phyloP scores from a whole-genome alignment of 1,140 invertebrate genomes.

The Aphaenogaster rudis region DNA sequence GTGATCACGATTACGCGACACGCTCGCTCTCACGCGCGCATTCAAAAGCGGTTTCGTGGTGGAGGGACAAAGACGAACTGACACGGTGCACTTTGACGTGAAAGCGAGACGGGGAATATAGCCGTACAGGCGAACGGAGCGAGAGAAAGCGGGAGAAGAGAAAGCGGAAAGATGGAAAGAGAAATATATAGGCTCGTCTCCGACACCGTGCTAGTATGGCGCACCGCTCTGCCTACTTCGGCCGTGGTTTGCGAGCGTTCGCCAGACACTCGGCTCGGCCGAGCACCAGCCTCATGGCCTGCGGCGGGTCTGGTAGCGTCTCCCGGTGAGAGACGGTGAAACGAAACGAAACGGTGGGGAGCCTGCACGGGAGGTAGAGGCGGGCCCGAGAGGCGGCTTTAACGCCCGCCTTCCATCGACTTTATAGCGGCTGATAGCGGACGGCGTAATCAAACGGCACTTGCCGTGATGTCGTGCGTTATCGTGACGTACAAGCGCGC shows the following conservation, averaged over 20 bases:
- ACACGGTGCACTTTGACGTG: slow-evolving; percentile 30
- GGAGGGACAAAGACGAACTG: slow-evolving; percentile 38
- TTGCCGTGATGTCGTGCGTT: slow-evolving; percentile 72
- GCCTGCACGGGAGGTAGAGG: slow-evolving; percentile 80
- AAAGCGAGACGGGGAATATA: slow-evolving; percentile 36
- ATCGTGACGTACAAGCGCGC: slow-evolving; percentile 24
- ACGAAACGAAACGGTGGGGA: slow-evolving; percentile 72
- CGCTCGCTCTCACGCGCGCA: not conserved
- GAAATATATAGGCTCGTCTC: slow-evolving; percentile 17
- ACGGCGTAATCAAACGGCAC: slow-evolving; percentile 80
- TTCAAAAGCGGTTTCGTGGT: slow-evolving; percentile 63
- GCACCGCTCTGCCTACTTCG: slow-evolving; percentile 58
- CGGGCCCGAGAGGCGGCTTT: slow-evolving; percentile 83
- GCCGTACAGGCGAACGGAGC: not conserved
- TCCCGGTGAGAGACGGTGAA: slow-evolving; percentile 63
- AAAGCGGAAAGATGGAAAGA: slow-evolving; percentile 52
- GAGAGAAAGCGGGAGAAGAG: slow-evolving; percentile 49
- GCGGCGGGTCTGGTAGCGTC: slow-evolving; percentile 72
- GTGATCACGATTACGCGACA: slow-evolving; percentile 62
- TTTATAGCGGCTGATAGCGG: slow-evolving; percentile 81
- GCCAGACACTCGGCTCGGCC: slow-evolving; percentile 37
- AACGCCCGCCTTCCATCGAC: slow-evolving; percentile 82
- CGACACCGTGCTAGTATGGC: slow-evolving; percentile 62
- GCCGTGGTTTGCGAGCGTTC: slow-evolving; percentile 53
- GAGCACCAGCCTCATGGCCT: slow-evolving; percentile 63